Conservation (phyloP, 2,113 vertebrate genomes). For the Psilopogon haemacephalus region DNA sequence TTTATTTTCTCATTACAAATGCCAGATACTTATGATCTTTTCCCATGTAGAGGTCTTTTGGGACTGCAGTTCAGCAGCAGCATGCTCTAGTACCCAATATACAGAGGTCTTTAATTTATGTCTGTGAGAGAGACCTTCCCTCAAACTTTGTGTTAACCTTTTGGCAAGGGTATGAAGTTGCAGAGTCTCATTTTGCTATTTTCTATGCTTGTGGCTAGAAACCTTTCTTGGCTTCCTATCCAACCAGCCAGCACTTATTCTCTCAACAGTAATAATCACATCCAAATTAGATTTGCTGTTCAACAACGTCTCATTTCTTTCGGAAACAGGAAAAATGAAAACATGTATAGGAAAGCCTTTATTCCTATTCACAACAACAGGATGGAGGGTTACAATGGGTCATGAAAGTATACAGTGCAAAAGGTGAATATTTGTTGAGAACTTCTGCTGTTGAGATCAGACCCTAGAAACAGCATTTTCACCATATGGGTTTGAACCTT, state of each 20-base stretch:
- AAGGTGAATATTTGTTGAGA: slow-evolving; percentile 37
- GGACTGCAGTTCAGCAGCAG: neutral
- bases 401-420: slow-evolving; percentile 7
- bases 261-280: slow-evolving; percentile 65
- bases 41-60: neutral
- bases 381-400: slow-evolving; percentile 5
- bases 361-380: slow-evolving; percentile 24
- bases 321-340: slow-evolving; percentile 52
- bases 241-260: slow-evolving; percentile 40
- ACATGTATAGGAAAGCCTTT: slow-evolving; percentile 41
- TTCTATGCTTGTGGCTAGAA: slow-evolving; percentile 12
- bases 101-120: neutral
- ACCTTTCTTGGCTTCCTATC: slow-evolving; percentile 24
- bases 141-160: neutral
- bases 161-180: neutral
- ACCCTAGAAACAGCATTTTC: neutral
- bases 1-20: neutral
- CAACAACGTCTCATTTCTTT: slow-evolving; percentile 28
- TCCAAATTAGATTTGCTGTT: slow-evolving; percentile 56
- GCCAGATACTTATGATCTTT: neutral
- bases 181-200: neutral
- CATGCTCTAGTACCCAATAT: neutral
- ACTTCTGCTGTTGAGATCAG: neutral
- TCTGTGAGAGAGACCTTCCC: neutral
- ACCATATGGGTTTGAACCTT: neutral